Evolutionary conservation across 1,140 invertebrate species (phyloP).

Genomic region (Oryctes rhinoceros): DNA sequence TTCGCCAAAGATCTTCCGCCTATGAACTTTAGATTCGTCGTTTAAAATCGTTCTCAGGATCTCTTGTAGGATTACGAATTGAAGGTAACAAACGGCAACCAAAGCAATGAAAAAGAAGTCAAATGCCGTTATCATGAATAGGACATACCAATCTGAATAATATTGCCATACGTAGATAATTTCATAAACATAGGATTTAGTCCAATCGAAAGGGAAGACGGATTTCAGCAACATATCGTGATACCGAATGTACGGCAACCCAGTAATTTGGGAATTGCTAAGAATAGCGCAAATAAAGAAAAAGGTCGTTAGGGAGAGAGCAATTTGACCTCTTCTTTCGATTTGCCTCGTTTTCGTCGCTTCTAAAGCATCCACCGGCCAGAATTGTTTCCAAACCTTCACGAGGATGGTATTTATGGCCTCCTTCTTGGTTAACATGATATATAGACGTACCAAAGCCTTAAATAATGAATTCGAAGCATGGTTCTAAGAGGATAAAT

Average conservation of each 20-base stretch:
- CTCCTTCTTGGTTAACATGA: slow-evolving; percentile 17
- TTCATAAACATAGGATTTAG: slow-evolving; percentile 33
- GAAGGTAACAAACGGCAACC: neutral
- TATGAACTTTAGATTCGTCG: neutral
- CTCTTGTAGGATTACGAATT: slow-evolving; percentile 21
- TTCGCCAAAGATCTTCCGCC: neutral
- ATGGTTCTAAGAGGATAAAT: neutral
- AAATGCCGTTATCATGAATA: slow-evolving; percentile 17
- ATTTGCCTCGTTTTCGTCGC: neutral
- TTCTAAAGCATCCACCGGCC: neutral
- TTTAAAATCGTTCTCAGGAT: slow-evolving; percentile 3
- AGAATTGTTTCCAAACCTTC: slow-evolving; percentile 34
- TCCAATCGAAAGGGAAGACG: slow-evolving; percentile 19
- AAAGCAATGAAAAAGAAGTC: slow-evolving; percentile 27
- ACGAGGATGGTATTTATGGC: neutral
- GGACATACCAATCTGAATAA: slow-evolving; percentile 2
- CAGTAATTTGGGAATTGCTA: neutral
- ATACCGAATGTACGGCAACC: neutral
- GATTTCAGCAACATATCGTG: slow-evolving; percentile 16
- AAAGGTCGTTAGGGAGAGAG: neutral
- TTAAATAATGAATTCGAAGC: neutral
- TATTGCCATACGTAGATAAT: slow-evolving; percentile 19
- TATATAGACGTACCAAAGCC: slow-evolving; percentile 5
- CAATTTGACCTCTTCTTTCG: neutral
- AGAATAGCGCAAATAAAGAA: neutral